Base-by-base conservation (phyloP, 1,140 invertebrate genomes). In the Antheraea pernyi region DNA sequence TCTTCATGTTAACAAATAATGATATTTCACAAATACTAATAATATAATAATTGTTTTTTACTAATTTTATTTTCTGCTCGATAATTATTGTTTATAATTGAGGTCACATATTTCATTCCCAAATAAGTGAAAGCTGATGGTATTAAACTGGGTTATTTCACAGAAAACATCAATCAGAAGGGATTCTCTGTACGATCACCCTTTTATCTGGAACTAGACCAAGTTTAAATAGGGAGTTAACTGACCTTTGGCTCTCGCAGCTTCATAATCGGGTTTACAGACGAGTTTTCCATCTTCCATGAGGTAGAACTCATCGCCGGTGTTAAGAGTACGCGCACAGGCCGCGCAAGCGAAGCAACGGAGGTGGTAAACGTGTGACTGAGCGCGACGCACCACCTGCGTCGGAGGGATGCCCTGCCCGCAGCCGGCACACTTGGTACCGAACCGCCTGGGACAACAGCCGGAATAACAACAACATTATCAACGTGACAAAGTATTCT, bases 251-350 rank as follows among this genome's bases (percentile, higher is more conserved):
- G 97, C 96, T 92, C 98, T 98, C 42, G 98, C 98, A 19, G 97
- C 96, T 88, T 99, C 97, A 92, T 99, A 99, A 92, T 99, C 99
- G 0, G 97, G 96, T 89, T 99, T 99, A 93, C 99, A 99, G 59
- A 99, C 97, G 65, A 99, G 95, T 92, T 98, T 99, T 70, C 97
- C 95, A 92, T 99, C 98, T 87, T 99, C 98, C 96, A 99, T 98
- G 46, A 99, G 95, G 88, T 99, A 99, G 91, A 99, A 99, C 86
- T 99, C 98, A 88, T 99, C 99, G 0, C 98, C 99, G 3, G 99
- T 99, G 87, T 98, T 98, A 64, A 99, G 95, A 78, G 98, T 97
- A 72, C 98, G 94, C 16, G 97, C 97, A 92, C 99, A 99, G 83
- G 99, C 96, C 75, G 97, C 96, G 90, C 99, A 99, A 6, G 97